phyloP scores from a whole-genome alignment of 2,113 vertebrate species.

The Shinisaurus crocodilurus region DNA sequence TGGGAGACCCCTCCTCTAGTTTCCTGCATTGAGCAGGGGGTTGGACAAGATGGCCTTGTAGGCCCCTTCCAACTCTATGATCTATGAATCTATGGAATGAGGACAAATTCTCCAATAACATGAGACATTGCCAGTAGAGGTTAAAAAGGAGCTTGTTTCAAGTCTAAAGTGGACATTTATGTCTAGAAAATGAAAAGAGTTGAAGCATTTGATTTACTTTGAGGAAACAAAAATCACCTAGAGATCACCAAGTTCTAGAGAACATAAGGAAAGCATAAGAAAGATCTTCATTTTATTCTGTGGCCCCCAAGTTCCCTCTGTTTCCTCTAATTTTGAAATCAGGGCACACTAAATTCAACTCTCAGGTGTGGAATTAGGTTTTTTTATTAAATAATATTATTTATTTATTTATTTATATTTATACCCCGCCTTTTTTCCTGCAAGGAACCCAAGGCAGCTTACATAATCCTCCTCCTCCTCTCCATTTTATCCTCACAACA shows the following conservation, averaged over 20 bases:
- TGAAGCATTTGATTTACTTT: constrained; percentile 13
- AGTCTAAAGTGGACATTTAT: constrained; percentile 32
- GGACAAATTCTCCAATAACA: constrained; percentile 26
- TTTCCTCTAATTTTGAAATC: constrained; percentile 5
- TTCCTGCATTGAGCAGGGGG: too few species aligned
- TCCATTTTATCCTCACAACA: too few species aligned
- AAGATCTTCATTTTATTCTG: constrained; percentile 41
- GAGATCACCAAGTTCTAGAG: constrained; percentile 25
- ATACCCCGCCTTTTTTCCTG: too few species aligned
- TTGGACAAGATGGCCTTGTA: too few species aligned
- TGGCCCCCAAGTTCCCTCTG: constrained; percentile 26
- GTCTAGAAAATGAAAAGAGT: constrained; percentile 30
- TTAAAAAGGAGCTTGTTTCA: constrained; percentile 33
- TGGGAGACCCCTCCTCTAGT: too few species aligned
- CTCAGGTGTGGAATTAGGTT: neutral
- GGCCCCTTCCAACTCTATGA: too few species aligned
- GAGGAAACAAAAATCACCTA: constrained; percentile 4
- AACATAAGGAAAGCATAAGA: constrained; percentile 42
- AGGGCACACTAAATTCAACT: constrained; percentile 40
- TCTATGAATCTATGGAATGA: too few species aligned
- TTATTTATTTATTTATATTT: too few species aligned
- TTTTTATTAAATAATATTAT: neutral
- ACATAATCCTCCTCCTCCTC: too few species aligned
- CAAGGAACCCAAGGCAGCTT: too few species aligned
- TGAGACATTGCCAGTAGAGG: neutral